Base-by-base conservation (phyloP, 2,888 invertebrate genomes). In the Hydropsyche betteni region DNA sequence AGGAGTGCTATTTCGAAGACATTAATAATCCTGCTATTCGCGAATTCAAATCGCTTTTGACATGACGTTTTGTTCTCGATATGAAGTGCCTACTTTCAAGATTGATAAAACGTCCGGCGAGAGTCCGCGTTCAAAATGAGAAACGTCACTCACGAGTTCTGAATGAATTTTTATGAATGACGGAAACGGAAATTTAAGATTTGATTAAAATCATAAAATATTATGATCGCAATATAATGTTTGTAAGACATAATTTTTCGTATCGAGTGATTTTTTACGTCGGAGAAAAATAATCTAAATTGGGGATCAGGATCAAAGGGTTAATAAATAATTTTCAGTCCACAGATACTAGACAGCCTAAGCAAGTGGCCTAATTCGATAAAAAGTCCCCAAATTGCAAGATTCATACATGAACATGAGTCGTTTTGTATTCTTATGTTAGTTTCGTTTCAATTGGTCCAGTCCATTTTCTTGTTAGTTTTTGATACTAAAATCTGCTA, bases 301-400 rank as follows among this genome's bases (percentile, higher is more conserved):
- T 75, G 68, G 58, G 69, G 52, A 36, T 64, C 36, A 36, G 64
- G 36, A 77, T 77, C 74, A 77, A 73, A 53, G 69, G 38, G 61
- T 34, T 68, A 69, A 44, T 77, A 71, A 77, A 74, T 74, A 64
- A 51, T 71, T 75, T 71, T 73, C 75, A 77, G 74, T 77, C 71
- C 74, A 73, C 69, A 77, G 74, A 50, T 16, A 33, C 14, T 36
- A 44, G 34, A 10, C 61, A 33, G 70, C 61, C 70, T 70, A 70
- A 53, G 53, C 70, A 53, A 53, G 70, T 7, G 51, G 53, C 52
- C 52, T 70, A 70, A 70, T 70, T 50, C 69, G 69, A 51, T 51
- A 69, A 69, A 69, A 69, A 69, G 69, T 16, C 51, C 44, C 4
- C 64, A 64, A 64, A 64, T 64, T 64, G 36, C 64, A 4, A 33